Base-by-base conservation (phyloP, 2,113 vertebrate genomes). In the Rafetus swinhoei region DNA sequence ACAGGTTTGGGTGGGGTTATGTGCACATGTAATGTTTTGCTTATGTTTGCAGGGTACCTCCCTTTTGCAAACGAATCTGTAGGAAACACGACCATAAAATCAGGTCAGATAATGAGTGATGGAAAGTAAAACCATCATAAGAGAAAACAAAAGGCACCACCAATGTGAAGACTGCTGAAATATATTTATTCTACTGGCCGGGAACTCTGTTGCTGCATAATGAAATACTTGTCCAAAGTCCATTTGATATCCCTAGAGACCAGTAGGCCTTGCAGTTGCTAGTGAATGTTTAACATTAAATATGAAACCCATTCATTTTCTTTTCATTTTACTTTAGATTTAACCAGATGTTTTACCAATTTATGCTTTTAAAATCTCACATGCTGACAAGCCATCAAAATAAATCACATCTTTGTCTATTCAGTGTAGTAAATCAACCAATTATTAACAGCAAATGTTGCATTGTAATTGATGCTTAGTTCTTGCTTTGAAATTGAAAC, bases 301-400 rank as follows among this genome's bases (percentile, higher is more conserved):
- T 93, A 90, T 89, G 95, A 97, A 97, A 97, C 97, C 95, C 96
- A 97, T 97, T 96, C 96, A 96, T 97, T 97, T 97, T 97, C 94
- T 97, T 94, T 97, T 97, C 97, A 96, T 97, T 96, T 95, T 97
- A 96, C 95, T 94, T 92, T 74, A 90, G 93, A 92, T 93, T 96
- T 96, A 93, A 96, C 91, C 97, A 97, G 95, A 97, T 96, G 94
- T 97, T 97, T 96, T 93, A 83, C 88, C 96, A 96, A 96, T 96
- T 92, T 95, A 84, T 95, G 91, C 89, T 97, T 96, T 96, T 97
- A 94, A 92, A 95, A 95, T 95, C 94, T 86, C 94, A 88, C 94
- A 92, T 96, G 95, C 95, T 96, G 96, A 97, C 94, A 94, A 95
- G 92, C 95, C 95, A 95, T 97, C 92, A 62, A 95, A 95, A 96